Conservation (phyloP, 2,113 vertebrate species). For the Rhipidura dahli region DNA sequence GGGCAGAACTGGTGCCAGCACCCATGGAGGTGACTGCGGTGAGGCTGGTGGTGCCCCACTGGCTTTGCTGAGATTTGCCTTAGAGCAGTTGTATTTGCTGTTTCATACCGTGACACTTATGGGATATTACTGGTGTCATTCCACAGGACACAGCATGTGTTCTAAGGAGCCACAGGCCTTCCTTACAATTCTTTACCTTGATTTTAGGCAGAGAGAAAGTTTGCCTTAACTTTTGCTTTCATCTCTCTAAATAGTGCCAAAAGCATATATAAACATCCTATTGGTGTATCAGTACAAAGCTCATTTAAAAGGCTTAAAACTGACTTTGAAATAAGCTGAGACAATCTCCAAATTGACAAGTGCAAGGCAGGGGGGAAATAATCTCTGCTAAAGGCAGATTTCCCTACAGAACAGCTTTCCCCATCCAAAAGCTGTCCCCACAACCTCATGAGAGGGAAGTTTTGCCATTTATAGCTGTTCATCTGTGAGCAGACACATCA, state of each 20-base stretch:
- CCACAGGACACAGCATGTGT: background rate
- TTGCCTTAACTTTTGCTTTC: background rate
- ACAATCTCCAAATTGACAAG: background rate
- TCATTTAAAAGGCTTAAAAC: background rate
- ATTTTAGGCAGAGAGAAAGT: background rate
- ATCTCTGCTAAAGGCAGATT: background rate
- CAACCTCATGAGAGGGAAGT: accelerated
- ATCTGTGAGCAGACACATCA: background rate
- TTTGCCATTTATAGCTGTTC: background rate
- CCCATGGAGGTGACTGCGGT: background rate
- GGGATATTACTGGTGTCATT: background rate
- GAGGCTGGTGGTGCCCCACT: background rate
- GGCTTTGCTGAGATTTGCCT: background rate
- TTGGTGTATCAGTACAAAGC: background rate
- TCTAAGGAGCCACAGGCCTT: background rate
- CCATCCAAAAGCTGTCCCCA: background rate
- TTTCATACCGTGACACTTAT: background rate
- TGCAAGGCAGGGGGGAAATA: background rate
- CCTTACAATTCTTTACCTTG: background rate
- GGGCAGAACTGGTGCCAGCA: background rate
- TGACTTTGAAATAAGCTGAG: background rate
- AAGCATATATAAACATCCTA: background rate
- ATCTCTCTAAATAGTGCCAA: background rate
- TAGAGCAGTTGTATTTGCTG: background rate
- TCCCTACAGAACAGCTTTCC: background rate